Evolutionary conservation across 2,888 invertebrate genomes (phyloP), one percentile per base, ranked within the genome.

Genomic region (Drosophila emarginata): DNA sequence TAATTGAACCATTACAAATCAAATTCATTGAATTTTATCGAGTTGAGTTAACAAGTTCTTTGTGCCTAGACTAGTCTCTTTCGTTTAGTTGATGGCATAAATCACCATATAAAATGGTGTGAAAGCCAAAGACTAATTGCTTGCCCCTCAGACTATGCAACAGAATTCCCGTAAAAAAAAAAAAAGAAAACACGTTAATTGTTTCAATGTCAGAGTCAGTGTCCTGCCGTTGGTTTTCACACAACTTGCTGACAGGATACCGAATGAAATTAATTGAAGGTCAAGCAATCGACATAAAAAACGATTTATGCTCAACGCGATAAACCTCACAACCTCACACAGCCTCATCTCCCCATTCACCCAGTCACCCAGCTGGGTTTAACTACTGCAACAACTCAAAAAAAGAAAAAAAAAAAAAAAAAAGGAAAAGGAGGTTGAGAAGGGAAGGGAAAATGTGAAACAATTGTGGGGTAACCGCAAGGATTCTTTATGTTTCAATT

Each of bases 221-320:
- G 45, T 45, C 18, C 21, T 45, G 18, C 15, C 18, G 45, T 12
- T 45, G 11, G 18, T n/a, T n/a, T 37, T 45, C 32, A 45, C 45
- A 11, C 45, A 12, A 11, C 18, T 21, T 12, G 14, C 21, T 45
- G 45, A 72, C 79, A 59, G 23, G 23, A 39, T 65, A 54, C 60
- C 61, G 32, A 71, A 74, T 67, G 18, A 45, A 86, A 76, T 69
- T 65, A 74, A 71, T 71, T 72, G 84, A 88, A 84, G 83, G 83
- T 83, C 88, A 86, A 83, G 80, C 70, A 67, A 87, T 74, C 62
- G 73, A 77, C 83, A 71, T 60, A 73, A 71, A 77, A 66, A 75
- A 64, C 75, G 53, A 73, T 72, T 77, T 73, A 72, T 86, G 67
- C 70, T 68, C 39, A 64, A 64, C 67, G 72, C 65, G 71, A 74